Conservation (phyloP, 2,797 vertebrate species). For the Lagodon rhomboides region DNA sequence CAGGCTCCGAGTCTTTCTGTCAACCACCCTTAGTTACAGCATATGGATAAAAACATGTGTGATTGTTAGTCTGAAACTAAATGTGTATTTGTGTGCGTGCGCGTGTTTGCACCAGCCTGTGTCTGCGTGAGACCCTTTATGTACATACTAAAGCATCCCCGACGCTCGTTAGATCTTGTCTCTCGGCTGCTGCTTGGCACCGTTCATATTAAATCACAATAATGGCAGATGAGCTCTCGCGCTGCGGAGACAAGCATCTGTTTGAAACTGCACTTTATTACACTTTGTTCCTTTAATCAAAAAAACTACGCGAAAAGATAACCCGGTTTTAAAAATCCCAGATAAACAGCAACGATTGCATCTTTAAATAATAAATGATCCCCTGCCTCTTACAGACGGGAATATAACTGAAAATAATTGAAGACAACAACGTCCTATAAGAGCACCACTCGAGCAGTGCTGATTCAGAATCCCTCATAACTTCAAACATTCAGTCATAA, state of each 20-base stretch:
- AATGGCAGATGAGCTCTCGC: slow-evolving; percentile 78
- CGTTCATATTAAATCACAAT: slow-evolving; percentile 85
- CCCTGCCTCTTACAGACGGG: slow-evolving; percentile 84
- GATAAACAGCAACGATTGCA: slow-evolving; percentile 89
- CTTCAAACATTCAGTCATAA: slow-evolving; percentile 90
- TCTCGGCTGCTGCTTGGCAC: slow-evolving; percentile 79
- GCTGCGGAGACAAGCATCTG: slow-evolving; percentile 79
- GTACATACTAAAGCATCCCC: slow-evolving; percentile 82
- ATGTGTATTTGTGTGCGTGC: slow-evolving; percentile 55
- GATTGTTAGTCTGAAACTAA: slow-evolving; percentile 67
- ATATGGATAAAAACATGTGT: slow-evolving; percentile 59
- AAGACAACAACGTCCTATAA: slow-evolving; percentile 90
- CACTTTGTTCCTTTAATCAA: slow-evolving; percentile 89
- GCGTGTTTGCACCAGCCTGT: slow-evolving; percentile 53
- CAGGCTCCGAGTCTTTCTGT: slow-evolving; percentile 57
- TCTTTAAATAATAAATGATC: slow-evolving; percentile 91
- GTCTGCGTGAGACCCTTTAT: slow-evolving; percentile 78
- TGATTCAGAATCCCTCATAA: slow-evolving; percentile 87
- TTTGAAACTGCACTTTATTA: slow-evolving; percentile 86
- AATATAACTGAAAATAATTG: slow-evolving; percentile 90
- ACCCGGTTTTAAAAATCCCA: slow-evolving; percentile 85
- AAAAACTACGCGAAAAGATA: slow-evolving; percentile 81
- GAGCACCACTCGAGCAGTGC: slow-evolving; percentile 82
- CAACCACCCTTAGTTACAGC: slow-evolving; percentile 84
- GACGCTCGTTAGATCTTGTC: slow-evolving; percentile 84